Conservation (phyloP, 2,113 vertebrate genomes). For the Bubo bubo region DNA sequence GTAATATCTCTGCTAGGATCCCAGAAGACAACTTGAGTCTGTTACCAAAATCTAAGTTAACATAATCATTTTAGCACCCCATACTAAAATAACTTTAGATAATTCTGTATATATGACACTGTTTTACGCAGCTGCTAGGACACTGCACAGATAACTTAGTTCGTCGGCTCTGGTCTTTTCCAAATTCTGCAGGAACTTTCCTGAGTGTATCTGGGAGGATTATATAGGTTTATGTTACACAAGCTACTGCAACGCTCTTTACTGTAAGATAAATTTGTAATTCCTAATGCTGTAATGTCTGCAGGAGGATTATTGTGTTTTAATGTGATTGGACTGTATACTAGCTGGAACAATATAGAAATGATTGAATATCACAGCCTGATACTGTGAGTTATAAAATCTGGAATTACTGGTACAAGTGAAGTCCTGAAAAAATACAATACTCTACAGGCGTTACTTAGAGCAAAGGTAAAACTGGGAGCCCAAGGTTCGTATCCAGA, state of each 20-base stretch:
- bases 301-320: constrained; percentile 1
- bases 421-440: neutral
- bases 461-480: neutral
- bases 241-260: neutral
- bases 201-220: neutral
- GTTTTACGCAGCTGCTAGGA: neutral
- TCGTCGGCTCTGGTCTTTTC: neutral
- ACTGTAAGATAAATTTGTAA: neutral
- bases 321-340: constrained; percentile 8
- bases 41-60: neutral
- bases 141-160: neutral
- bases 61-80: neutral
- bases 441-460: neutral
- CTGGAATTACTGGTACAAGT: neutral
- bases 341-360: neutral
- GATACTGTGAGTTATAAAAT: neutral
- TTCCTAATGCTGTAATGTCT: constrained; percentile 25
- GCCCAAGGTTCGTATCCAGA: neutral
- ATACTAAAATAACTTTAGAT: neutral
- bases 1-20: neutral
- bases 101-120: neutral
- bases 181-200: neutral
- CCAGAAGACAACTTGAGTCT: neutral
- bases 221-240: neutral
- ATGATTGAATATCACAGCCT: neutral